Percentiles rank a stretch among this genome's conserved stretches.
Evolutionary conservation across 2,888 invertebrate genomes (phyloP).

Genomic region (Conops quadrifasciatus): DNA sequence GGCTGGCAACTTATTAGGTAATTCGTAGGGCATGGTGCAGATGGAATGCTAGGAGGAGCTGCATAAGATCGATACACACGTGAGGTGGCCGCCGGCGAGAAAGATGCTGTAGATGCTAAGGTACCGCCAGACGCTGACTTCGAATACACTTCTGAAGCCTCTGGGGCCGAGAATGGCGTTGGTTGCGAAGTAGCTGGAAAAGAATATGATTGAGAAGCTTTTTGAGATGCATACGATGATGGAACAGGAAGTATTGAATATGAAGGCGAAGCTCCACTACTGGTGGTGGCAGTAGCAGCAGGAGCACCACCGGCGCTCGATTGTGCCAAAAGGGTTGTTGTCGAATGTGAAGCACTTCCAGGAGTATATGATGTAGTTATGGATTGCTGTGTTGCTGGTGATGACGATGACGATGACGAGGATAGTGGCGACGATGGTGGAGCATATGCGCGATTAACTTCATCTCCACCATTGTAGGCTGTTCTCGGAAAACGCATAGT

Average conservation of each 20-base stretch:
- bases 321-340: neutral
- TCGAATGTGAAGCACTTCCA: neutral
- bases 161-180: neutral
- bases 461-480: neutral
- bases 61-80: slow-evolving; percentile 4
- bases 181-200: slow-evolving; percentile 34
- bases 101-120: slow-evolving; percentile 40
- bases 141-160: neutral
- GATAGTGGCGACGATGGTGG: slow-evolving; percentile 43
- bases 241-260: slow-evolving; percentile 35
- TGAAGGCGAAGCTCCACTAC: slow-evolving; percentile 37
- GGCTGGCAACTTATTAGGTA: slow-evolving; percentile 61
- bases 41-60: slow-evolving; percentile 40
- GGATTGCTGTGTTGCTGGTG: too few species aligned
- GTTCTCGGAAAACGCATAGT: slow-evolving; percentile 47
- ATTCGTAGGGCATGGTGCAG: slow-evolving; percentile 58
- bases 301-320: slow-evolving; percentile 35
- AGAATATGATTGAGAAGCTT: slow-evolving; percentile 40
- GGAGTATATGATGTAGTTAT: neutral
- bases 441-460: neutral
- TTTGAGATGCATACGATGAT: slow-evolving; percentile 26
- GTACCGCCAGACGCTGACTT: neutral
- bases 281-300: slow-evolving; percentile 39
- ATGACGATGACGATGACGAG: slow-evolving; percentile 30
- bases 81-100: slow-evolving; percentile 31